Evolutionary conservation across 2,888 invertebrate species (phyloP).

Genomic region (Tholera decimalis): DNA sequence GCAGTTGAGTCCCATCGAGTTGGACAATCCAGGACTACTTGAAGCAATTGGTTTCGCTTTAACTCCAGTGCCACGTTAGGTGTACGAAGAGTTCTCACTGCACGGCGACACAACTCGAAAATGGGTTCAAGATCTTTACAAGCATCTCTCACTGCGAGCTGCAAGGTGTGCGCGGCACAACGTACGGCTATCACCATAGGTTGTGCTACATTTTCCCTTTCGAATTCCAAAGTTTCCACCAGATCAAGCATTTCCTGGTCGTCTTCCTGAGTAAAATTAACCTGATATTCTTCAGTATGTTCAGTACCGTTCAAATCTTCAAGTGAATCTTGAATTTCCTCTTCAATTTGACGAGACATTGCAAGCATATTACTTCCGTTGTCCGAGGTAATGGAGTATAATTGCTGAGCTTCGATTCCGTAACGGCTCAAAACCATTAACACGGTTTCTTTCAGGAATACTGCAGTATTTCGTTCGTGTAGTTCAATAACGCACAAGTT

Average conservation of each 20-base stretch:
- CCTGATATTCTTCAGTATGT: conserved; percentile 1
- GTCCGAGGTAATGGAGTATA: conserved; percentile 7
- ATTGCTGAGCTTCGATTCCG: too few species aligned
- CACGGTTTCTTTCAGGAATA: conserved; percentile 10
- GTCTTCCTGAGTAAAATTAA: too few species aligned
- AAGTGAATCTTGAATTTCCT: conserved; percentile 6
- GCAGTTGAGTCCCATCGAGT: too few species aligned
- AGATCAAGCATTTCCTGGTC: conserved; percentile 3
- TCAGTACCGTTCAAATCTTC: conserved; percentile 10
- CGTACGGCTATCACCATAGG: conserved; percentile 9
- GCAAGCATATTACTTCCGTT: conserved; percentile 17
- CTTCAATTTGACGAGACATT: conserved; percentile 16
- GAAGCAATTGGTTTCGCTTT: too few species aligned
- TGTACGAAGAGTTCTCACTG: too few species aligned
- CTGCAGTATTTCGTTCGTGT: conserved; percentile 11
- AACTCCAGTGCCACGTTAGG: too few species aligned
- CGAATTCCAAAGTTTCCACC: conserved; percentile 4
- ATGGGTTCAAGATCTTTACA: too few species aligned
- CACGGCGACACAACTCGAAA: too few species aligned
- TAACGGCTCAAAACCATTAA: conserved; percentile 9
- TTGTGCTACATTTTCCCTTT: conserved; percentile 5
- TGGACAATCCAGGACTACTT: too few species aligned
- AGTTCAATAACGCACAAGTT: conserved; percentile 12
- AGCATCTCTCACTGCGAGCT: too few species aligned
- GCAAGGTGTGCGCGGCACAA: too few species aligned